Evolutionary conservation across 2,113 vertebrate genomes (phyloP), one percentile per base, ranked within the genome.

Genomic region (Fregata magnificens): DNA sequence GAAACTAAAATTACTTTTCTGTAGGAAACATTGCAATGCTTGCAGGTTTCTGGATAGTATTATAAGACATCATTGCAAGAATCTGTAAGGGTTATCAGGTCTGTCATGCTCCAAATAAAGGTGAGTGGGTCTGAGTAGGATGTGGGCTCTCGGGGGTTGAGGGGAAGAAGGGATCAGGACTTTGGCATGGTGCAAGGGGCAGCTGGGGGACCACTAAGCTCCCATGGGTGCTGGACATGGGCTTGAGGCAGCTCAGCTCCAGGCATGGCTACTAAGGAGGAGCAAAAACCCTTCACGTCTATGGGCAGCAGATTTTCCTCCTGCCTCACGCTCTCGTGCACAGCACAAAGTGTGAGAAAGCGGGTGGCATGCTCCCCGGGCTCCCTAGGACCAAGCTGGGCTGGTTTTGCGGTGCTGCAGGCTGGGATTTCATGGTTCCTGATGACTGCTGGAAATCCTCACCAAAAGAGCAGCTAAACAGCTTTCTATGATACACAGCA

Each of bases 401-500:
- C 42, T 71, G 55, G 26, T 38, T 28, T 32, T 44, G 32, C 0
- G 1, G 16, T 55, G 34, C 38, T 47, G 38, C 17, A 28, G 80
- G 40, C 34, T 70, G 80, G 34, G 34, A 15, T 21, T 49, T 42
- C 17, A 1, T 28, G 63, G 32, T 19, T 90, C 45, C 62, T 45
- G 15, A 10, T 10, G 55, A 6, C 40, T 42, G 31, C 17, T n/a
- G 74, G 52, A 53, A 26, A 59, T 52, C 34, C 67, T 40, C 17
- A 32, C n/a, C 1, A 0, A 22, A 38, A 32, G 21, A 6, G 15
- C 90, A n/a, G 38, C 52, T 26, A 4, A 31, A 22, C 10, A 15
- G 55, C 53, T 56, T 63, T 9, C 14, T 18, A 1, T 0, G 1
- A 21, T 9, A 11, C 20, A 4, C 20, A 40, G 13, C 6, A 45